Evolutionary conservation across 2,888 invertebrate genomes (phyloP).

Genomic region (Elmis aenea): DNA sequence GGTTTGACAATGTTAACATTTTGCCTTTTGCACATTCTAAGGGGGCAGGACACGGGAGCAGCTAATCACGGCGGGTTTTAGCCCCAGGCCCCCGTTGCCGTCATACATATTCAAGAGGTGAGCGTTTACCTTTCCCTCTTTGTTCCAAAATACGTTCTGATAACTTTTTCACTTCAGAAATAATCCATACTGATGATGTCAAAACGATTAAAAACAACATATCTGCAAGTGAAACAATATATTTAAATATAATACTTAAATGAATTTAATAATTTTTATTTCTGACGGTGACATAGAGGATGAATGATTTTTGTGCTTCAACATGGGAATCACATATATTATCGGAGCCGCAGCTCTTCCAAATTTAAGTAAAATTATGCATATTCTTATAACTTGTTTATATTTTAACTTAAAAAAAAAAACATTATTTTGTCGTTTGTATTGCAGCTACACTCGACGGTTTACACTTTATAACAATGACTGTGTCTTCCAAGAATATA

Average conservation of each 20-base stretch:
- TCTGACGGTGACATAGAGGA: too few relatives aligned
- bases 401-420: too few relatives aligned
- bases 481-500: too few relatives aligned
- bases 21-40: constrained; percentile 30
- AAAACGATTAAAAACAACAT: constrained; percentile 83
- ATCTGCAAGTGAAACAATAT: constrained; percentile 58
- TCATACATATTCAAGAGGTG: constrained; percentile 72
- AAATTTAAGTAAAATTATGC: too few relatives aligned
- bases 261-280: constrained; percentile 3
- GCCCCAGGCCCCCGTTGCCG: constrained; percentile 47
- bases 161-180: constrained; percentile 89
- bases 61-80: constrained; percentile 43
- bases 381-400: too few relatives aligned
- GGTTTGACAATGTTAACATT: too few relatives aligned
- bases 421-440: too few relatives aligned
- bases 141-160: constrained; percentile 68
- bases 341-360: too few relatives aligned
- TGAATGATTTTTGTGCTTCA: too few relatives aligned
- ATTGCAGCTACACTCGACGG: too few relatives aligned
- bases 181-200: constrained; percentile 94
- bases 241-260: constrained; percentile 5
- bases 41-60: constrained; percentile 34
- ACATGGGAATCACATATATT: too few relatives aligned
- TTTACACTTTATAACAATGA: too few relatives aligned
- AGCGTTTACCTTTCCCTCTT: constrained; percentile 39